Percentiles rank a stretch among this genome's conserved stretches.
Evolutionary conservation across 2,888 invertebrate genomes (phyloP).

Genomic region (Troides aeacus): DNA sequence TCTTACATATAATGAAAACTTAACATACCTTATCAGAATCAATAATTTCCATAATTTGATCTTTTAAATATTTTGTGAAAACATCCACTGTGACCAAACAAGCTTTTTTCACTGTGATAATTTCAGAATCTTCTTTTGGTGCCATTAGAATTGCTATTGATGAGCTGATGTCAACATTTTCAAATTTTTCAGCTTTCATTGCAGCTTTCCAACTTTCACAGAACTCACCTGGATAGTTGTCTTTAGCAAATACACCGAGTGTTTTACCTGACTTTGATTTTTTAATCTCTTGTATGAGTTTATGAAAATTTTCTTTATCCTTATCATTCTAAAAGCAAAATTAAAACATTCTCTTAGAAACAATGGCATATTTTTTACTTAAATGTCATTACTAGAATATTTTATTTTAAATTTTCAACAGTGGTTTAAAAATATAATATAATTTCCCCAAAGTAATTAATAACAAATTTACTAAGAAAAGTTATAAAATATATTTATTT

Average conservation of each 20-base stretch:
- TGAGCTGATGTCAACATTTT: slow-evolving; percentile 92
- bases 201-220: slow-evolving; percentile 93
- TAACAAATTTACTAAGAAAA: too few species aligned
- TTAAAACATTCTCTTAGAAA: neutral
- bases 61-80: slow-evolving; percentile 97
- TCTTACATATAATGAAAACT: slow-evolving; percentile 2
- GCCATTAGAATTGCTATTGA: slow-evolving; percentile 93
- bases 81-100: slow-evolving; percentile 96
- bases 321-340: slow-evolving; percentile 85
- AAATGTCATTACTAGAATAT: too few species aligned
- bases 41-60: slow-evolving; percentile 99
- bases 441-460: too few species aligned
- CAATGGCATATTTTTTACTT: too few species aligned
- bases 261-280: slow-evolving; percentile 93
- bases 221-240: slow-evolving; percentile 95
- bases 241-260: slow-evolving; percentile 94
- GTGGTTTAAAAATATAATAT: too few species aligned
- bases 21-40: slow-evolving; percentile 93
- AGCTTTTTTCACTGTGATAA: slow-evolving; percentile 94
- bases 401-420: too few species aligned
- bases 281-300: slow-evolving; percentile 89
- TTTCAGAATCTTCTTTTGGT: slow-evolving; percentile 96
- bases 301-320: slow-evolving; percentile 93
- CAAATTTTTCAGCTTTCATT: slow-evolving; percentile 88
- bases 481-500: too few species aligned